A percentile compares a stretch with the other conserved stretches of the same genome.
phyloP scores from a whole-genome alignment of 2,888 invertebrate genomes.

The Pimpla rufipes region DNA sequence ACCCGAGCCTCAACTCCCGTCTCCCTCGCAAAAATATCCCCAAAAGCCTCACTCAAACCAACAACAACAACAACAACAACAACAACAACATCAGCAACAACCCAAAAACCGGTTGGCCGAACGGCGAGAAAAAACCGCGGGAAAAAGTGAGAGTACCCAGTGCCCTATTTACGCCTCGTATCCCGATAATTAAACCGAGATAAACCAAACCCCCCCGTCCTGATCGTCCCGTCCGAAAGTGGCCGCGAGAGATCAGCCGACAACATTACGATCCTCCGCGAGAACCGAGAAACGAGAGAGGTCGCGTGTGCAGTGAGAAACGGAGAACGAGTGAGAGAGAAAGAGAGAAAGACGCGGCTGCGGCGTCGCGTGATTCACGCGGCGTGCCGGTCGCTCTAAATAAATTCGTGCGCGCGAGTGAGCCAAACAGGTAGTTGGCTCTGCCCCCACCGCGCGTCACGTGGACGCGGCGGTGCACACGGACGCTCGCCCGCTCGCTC shows the following conservation, averaged over 20 bases:
- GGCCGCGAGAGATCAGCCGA: no score
- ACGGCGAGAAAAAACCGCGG: not conserved
- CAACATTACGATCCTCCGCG: conserved; percentile 37
- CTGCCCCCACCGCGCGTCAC: conserved; percentile 80
- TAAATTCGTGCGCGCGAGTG: conserved; percentile 76
- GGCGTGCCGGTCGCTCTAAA: conserved; percentile 75
- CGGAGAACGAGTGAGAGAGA: no score
- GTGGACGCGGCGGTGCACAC: conserved; percentile 78
- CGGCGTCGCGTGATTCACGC: conserved; percentile 75
- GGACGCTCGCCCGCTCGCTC: conserved; percentile 66
- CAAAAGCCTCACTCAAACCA: no score
- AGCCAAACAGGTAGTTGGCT: conserved; percentile 77
- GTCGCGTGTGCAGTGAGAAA: conserved; percentile 60
- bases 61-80: no score
- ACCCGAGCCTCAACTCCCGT: not conserved
- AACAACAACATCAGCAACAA: no score
- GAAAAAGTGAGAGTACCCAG: conserved; percentile 20
- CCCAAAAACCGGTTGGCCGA: no score
- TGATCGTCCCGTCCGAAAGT: conserved; percentile 58
- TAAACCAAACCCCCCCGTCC: conserved; percentile 49
- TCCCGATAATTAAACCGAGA: conserved; percentile 66
- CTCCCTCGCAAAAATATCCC: no score
- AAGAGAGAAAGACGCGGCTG: conserved; percentile 22
- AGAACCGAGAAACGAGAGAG: conserved; percentile 15
- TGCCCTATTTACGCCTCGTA: conserved; percentile 22